Conservation (phyloP, 37 sponge, comb jelly and placozoan species). For the Diacarnus erythraeanus region DNA sequence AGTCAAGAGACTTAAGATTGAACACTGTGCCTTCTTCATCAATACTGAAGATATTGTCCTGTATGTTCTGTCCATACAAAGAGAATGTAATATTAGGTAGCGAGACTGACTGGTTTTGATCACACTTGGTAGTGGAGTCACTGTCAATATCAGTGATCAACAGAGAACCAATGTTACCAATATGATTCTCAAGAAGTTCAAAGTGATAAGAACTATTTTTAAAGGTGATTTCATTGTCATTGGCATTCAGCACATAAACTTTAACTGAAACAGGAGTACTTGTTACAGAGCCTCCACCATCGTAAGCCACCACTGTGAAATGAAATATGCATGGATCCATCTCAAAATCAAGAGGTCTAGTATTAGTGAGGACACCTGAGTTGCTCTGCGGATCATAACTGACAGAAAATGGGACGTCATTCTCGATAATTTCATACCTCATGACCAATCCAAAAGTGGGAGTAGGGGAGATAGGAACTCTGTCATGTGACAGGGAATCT, state of each 20-base stretch:
- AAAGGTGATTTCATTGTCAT: slow-evolving; percentile 53
- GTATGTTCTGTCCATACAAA: slow-evolving; percentile 7
- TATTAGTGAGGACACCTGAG: slow-evolving; percentile 25
- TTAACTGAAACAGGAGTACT: slow-evolving; percentile 12
- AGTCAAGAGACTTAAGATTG: slow-evolving; percentile 31
- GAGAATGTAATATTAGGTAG: slow-evolving; percentile 6
- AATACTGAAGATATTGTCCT: slow-evolving; percentile 8
- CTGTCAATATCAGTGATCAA: slow-evolving; percentile 29
- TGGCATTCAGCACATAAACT: slow-evolving; percentile 30
- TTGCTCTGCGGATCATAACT: slow-evolving; percentile 8
- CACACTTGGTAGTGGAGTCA: neutral
- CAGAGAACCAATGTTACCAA: slow-evolving; percentile 28
- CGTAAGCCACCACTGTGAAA: slow-evolving; percentile 45
- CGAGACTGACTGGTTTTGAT: slow-evolving; percentile 10
- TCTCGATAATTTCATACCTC: slow-evolving; percentile 35
- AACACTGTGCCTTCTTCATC: slow-evolving; percentile 4
- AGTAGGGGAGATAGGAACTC: neutral
- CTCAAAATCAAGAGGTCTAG: slow-evolving; percentile 54
- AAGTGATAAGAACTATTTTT: neutral
- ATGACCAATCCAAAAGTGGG: slow-evolving; percentile 21
- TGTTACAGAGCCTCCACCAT: slow-evolving; percentile 27
- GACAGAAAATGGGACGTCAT: slow-evolving; percentile 37
- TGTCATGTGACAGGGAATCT: slow-evolving; percentile 1
- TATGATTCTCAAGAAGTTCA: slow-evolving; percentile 29
- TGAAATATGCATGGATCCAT: slow-evolving; percentile 25